Conservation (phyloP, 2,113 vertebrate genomes). For the Strix uralensis region DNA sequence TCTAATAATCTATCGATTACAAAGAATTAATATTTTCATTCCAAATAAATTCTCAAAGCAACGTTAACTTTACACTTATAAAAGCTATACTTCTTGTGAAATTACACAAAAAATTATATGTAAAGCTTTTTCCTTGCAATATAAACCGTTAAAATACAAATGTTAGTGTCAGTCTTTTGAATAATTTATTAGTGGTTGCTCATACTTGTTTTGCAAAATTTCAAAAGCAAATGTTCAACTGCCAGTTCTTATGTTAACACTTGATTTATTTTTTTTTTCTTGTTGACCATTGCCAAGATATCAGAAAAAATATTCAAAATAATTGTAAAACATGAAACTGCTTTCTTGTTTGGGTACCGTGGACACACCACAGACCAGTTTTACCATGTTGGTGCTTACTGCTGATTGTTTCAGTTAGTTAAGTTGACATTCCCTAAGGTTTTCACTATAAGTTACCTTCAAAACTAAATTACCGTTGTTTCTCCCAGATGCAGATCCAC, state of each 20-base stretch:
- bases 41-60: background rate
- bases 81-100: background rate
- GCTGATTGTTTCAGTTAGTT: background rate
- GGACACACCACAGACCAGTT: background rate
- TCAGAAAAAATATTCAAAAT: background rate
- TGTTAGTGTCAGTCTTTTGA: accelerated
- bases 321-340: background rate
- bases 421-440: background rate
- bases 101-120: background rate
- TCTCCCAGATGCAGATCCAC: background rate
- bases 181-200: background rate
- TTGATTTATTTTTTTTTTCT: background rate
- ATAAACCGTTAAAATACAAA: background rate
- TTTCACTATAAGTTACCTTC: background rate
- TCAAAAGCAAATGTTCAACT: background rate
- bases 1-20: background rate
- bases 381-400: background rate
- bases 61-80: background rate
- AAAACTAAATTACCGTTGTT: background rate
- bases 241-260: background rate
- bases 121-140: background rate
- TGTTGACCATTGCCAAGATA: background rate
- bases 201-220: background rate
- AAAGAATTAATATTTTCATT: background rate
- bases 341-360: background rate